Evolutionary conservation across 1,140 invertebrate genomes (phyloP).

Genomic region (Drosophila dunni): DNA sequence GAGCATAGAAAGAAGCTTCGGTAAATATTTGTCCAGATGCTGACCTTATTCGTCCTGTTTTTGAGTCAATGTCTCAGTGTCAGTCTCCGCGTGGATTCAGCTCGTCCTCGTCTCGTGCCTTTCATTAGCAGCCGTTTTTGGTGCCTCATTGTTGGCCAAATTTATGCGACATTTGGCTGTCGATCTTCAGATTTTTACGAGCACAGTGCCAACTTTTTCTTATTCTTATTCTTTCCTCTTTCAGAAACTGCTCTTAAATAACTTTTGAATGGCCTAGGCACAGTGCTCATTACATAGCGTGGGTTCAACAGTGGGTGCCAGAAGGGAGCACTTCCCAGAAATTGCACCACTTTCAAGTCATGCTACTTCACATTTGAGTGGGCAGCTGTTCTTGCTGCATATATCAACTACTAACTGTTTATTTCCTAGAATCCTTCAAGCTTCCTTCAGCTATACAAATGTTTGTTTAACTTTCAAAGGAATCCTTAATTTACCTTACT

Average conservation of each 20-base stretch:
- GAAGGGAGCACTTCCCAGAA: constrained; percentile 8
- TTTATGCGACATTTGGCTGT: constrained; percentile 65
- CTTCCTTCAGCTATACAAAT: not conserved
- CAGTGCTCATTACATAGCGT: constrained; percentile 38
- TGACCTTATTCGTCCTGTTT: constrained; percentile 4
- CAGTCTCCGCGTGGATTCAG: not conserved
- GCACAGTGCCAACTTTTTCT: constrained; percentile 54
- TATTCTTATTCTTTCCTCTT: too few species aligned
- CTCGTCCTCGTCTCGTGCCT: constrained; percentile 69
- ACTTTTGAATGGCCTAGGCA: constrained; percentile 48
- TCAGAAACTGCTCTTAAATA: constrained; percentile 1
- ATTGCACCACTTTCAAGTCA: constrained; percentile 13
- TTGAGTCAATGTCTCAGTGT: not conserved
- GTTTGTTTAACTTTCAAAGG: not conserved
- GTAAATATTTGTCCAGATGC: constrained; percentile 80
- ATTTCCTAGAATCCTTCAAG: not conserved
- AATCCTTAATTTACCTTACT: not conserved
- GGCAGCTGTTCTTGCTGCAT: not conserved
- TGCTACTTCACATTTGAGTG: constrained; percentile 23
- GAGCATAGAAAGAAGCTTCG: constrained; percentile 61
- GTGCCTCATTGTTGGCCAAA: constrained; percentile 43
- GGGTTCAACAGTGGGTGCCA: not conserved
- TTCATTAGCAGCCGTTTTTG: constrained; percentile 69
- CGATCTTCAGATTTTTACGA: constrained; percentile 70
- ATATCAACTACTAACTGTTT: not conserved